Conservation (phyloP, 2,888 invertebrate genomes). For the Acanthoscelides obtectus region DNA sequence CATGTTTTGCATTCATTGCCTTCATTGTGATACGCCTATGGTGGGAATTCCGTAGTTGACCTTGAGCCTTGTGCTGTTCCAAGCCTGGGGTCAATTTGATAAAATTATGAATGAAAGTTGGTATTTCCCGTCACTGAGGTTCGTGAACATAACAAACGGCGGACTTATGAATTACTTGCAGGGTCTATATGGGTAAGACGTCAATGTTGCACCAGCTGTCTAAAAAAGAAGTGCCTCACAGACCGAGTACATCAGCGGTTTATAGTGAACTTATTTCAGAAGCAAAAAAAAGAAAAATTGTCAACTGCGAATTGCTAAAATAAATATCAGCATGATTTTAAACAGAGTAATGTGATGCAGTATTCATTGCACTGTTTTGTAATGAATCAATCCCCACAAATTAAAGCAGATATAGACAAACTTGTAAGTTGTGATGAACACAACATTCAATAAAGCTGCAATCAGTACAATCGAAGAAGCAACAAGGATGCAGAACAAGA, state of each 20-base stretch:
- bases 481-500: conserved; percentile 18
- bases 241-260: conserved; percentile 5
- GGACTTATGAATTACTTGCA: too few relatives aligned
- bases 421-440: neutral
- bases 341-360: neutral
- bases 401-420: neutral
- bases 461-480: conserved; percentile 12
- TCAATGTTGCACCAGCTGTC: neutral
- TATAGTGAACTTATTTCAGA: conserved; percentile 9
- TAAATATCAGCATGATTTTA: conserved; percentile 15
- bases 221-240: neutral
- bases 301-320: conserved; percentile 17
- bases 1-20: too few relatives aligned
- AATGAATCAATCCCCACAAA: conserved; percentile 1
- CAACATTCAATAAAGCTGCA: conserved; percentile 2
- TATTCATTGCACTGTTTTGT: neutral
- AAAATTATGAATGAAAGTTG: too few relatives aligned
- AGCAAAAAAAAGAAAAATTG: conserved; percentile 15
- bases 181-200: too few relatives aligned
- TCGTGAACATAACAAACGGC: too few relatives aligned
- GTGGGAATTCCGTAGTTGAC: too few relatives aligned
- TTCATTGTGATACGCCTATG: too few relatives aligned
- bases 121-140: too few relatives aligned
- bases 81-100: too few relatives aligned
- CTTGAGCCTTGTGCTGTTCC: too few relatives aligned